These are phyloP conservation scores for Drosophila algonquin DNA, from an alignment of 2,888 invertebrate genomes.

Conservation along the genomic window DNA sequence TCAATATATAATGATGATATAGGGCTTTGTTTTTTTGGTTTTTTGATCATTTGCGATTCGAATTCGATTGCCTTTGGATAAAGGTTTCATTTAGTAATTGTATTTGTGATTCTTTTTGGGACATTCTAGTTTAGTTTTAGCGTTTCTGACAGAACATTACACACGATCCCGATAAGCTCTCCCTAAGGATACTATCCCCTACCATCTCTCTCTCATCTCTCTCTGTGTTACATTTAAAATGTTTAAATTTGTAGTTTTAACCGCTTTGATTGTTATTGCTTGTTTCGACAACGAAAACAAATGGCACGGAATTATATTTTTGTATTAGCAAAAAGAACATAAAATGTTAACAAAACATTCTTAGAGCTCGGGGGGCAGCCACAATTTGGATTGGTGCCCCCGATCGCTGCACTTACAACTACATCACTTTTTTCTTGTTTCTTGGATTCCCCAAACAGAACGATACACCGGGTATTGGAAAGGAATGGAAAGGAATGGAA, in stretches of 20 bases:
- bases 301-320: conserved; percentile 77
- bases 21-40: conserved; percentile 56
- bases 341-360: conserved; percentile 63
- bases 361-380: conserved; percentile 24
- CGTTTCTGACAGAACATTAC: conserved; percentile 58
- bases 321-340: conserved; percentile 61
- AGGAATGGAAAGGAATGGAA: conserved; percentile 23
- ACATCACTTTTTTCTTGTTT: conserved; percentile 82
- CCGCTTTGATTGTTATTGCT: conserved; percentile 75
- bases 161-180: conserved; percentile 59
- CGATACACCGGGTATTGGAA: conserved; percentile 15
- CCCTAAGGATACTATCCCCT: neutral
- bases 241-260: conserved; percentile 58
- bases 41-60: conserved; percentile 80
- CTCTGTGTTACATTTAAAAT: conserved; percentile 66
- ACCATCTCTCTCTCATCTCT: neutral
- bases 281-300: conserved; percentile 72
- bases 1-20: conserved; percentile 47
- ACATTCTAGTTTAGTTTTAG: conserved; percentile 17
- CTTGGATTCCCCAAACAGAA: conserved; percentile 69
- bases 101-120: conserved; percentile 36
- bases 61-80: conserved; percentile 71
- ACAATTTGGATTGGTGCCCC: neutral
- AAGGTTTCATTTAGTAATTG: conserved; percentile 59
- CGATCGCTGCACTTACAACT: conserved; percentile 78